phyloP scores from a whole-genome alignment of 2,888 invertebrate species.

The Monoplex corrugatus region DNA sequence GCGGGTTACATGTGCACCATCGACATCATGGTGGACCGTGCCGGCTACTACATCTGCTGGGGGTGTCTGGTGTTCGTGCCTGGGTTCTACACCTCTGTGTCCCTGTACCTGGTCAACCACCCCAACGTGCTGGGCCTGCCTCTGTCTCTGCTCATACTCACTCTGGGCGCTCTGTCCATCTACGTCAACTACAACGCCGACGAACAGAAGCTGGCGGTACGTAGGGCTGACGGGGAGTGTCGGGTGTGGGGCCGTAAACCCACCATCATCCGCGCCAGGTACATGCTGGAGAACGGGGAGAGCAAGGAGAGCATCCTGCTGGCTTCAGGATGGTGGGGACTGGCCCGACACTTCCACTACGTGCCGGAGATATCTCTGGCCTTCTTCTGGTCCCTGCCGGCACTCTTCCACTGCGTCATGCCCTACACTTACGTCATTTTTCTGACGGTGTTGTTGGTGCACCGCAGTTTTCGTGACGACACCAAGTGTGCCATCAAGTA shows the following conservation, averaged over 20 bases:
- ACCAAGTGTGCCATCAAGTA: slow-evolving; percentile 84
- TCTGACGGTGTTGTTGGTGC: slow-evolving; percentile 82
- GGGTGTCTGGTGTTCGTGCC: slow-evolving; percentile 83
- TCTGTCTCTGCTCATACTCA: slow-evolving; percentile 75
- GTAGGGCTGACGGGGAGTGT: slow-evolving; percentile 81
- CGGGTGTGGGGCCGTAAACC: slow-evolving; percentile 80
- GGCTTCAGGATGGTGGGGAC: slow-evolving; percentile 85
- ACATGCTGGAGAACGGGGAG: slow-evolving; percentile 79
- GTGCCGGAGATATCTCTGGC: slow-evolving; percentile 84
- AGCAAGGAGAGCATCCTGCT: slow-evolving; percentile 82
- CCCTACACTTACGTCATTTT: slow-evolving; percentile 84
- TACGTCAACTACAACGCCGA: slow-evolving; percentile 84
- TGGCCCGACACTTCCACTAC: slow-evolving; percentile 85
- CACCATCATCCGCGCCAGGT: slow-evolving; percentile 78
- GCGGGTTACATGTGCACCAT: slow-evolving; percentile 84
- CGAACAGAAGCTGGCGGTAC: slow-evolving; percentile 83
- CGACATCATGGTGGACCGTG: slow-evolving; percentile 84
- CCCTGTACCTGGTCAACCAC: slow-evolving; percentile 83
- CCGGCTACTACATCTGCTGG: slow-evolving; percentile 83
- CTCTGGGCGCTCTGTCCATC: slow-evolving; percentile 80
- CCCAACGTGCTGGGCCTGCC: slow-evolving; percentile 74
- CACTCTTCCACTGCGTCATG: slow-evolving; percentile 80
- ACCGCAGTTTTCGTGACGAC: slow-evolving; percentile 84
- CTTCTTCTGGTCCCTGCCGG: slow-evolving; percentile 83
- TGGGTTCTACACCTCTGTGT: slow-evolving; percentile 81